Percentiles rank a stretch among this genome's conserved stretches.
These are phyloP conservation scores for Etia nguti DNA, from an alignment of 2,113 vertebrate species.

Conservation along the genomic window DNA sequence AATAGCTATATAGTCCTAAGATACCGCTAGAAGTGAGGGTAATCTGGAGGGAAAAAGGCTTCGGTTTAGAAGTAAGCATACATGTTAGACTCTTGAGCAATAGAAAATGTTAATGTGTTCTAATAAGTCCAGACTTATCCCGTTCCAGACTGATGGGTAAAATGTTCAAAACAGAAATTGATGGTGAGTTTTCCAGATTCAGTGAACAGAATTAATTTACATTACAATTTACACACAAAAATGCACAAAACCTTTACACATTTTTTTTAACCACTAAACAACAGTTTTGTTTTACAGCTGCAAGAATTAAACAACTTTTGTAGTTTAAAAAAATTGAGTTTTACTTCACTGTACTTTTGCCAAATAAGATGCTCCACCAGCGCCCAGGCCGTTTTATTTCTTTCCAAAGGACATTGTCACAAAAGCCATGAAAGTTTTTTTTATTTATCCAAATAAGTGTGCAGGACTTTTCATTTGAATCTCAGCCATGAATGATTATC, in stretches of 20 bases:
- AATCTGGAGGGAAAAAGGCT: background rate
- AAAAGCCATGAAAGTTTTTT: background rate
- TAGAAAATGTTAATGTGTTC: background rate
- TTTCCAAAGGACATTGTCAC: background rate
- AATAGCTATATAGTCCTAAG: fast-evolving
- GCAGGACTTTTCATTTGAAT: background rate
- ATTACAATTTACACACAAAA: background rate
- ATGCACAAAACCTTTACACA: background rate
- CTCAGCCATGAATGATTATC: background rate
- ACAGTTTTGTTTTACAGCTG: background rate
- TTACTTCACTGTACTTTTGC: fast-evolving
- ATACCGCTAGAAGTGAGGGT: fast-evolving
- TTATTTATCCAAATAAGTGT: fast-evolving
- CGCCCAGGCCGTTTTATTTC: background rate
- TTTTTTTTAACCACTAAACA: background rate
- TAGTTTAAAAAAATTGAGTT: background rate
- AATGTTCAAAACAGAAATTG: background rate
- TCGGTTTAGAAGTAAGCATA: background rate
- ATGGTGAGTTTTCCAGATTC: background rate
- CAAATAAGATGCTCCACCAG: background rate
- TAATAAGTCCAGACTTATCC: fast-evolving
- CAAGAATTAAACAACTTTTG: background rate
- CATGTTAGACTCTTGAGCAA: background rate
- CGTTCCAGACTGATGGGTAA: background rate
- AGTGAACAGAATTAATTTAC: background rate